Percentiles rank a stretch among this genome's conserved stretches.
These are phyloP conservation scores for Meriones unguiculatus DNA, from an alignment of 2,113 vertebrate genomes.

Conservation along the genomic window DNA sequence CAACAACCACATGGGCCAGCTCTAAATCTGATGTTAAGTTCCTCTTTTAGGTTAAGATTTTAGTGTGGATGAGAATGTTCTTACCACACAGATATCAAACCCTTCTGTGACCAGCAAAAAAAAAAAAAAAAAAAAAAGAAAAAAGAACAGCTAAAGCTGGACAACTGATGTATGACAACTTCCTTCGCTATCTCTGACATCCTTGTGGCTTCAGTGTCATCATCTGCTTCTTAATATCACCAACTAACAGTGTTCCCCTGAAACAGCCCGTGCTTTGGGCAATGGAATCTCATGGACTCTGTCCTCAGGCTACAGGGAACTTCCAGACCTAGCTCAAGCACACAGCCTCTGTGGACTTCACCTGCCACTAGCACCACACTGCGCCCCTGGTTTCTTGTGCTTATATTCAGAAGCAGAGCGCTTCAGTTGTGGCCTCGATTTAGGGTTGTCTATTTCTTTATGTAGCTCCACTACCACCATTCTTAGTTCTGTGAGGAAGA, in stretches of 20 bases:
- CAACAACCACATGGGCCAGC: neutral
- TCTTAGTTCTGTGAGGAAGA: neutral
- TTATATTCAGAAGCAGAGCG: neutral
- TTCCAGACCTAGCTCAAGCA: neutral
- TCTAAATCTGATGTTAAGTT: slow-evolving; percentile 3
- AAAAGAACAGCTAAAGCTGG: neutral
- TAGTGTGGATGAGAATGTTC: neutral
- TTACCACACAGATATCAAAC: slow-evolving; percentile 2
- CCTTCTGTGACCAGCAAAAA: neutral
- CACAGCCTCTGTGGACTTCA: neutral
- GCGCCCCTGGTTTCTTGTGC: neutral
- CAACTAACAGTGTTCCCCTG: neutral
- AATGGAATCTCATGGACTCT: neutral
- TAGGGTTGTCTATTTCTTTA: neutral
- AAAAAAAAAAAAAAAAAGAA: neutral
- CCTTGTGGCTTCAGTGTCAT: neutral
- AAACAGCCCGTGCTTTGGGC: neutral
- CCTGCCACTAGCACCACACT: neutral
- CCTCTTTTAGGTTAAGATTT: neutral
- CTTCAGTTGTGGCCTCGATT: neutral
- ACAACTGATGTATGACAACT: neutral
- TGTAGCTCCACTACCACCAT: neutral
- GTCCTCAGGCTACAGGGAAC: neutral
- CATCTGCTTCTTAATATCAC: neutral
- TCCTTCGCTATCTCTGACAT: neutral